These are phyloP conservation scores for Acanthisitta chloris DNA, from an alignment of 2,113 vertebrate species.

Conservation along the genomic window DNA sequence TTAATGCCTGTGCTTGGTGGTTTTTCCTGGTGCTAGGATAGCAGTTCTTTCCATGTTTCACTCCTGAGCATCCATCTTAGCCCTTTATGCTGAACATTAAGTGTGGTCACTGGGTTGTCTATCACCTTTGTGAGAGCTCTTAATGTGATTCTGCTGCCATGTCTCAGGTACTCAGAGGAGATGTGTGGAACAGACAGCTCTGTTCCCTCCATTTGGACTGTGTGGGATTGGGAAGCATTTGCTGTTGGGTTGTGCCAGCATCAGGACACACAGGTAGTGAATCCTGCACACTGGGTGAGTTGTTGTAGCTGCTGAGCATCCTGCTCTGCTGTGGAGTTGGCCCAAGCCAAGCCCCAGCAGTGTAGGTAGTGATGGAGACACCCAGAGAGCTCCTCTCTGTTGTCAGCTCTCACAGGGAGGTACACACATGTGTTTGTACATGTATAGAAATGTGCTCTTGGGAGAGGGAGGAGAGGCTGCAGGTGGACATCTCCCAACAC, in stretches of 20 bases:
- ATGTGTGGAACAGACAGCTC: fast-evolving
- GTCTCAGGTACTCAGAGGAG: neutral
- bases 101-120: neutral
- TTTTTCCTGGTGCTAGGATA: neutral
- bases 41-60: neutral
- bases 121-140: neutral
- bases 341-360: neutral
- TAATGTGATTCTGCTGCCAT: neutral
- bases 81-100: neutral
- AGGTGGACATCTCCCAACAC: neutral
- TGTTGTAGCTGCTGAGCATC: too few relatives aligned
- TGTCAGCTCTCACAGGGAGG: neutral
- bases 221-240: too few relatives aligned
- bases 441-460: neutral
- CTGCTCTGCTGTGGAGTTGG: neutral
- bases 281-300: too few relatives aligned
- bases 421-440: fast-evolving
- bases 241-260: fast-evolving
- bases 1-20: too few relatives aligned
- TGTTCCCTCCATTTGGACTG: neutral
- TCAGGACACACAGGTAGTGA: neutral
- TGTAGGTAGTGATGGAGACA: neutral
- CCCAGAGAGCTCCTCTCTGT: neutral
- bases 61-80: neutral
- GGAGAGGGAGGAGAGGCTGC: neutral